A percentile compares a stretch with the other conserved stretches of the same genome.
phyloP scores from a whole-genome alignment of 2,113 vertebrate genomes.

The Chionomys nivalis region DNA sequence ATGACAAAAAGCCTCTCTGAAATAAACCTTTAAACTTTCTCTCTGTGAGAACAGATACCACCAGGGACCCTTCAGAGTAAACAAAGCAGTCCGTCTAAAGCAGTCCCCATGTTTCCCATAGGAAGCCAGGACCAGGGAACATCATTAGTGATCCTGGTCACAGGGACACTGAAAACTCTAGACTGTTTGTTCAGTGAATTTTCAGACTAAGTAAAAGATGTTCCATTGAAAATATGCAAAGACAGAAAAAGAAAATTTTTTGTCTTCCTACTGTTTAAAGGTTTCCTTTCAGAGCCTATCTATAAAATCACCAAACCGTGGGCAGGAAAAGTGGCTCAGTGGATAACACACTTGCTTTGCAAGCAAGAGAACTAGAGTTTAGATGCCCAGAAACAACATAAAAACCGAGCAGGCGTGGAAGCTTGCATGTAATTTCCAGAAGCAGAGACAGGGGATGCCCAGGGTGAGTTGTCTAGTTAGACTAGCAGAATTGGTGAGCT shows the following conservation, averaged over 20 bases:
- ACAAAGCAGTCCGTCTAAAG: conserved; percentile 24
- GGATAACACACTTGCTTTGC: neutral
- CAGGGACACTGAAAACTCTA: neutral
- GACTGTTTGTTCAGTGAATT: neutral
- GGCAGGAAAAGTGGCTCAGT: neutral
- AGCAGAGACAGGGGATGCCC: neutral
- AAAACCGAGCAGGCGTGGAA: neutral
- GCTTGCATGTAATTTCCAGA: neutral
- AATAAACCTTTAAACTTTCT: conserved; percentile 65
- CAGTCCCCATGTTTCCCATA: neutral
- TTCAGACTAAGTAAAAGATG: conserved; percentile 8
- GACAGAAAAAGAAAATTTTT: neutral
- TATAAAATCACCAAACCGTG: neutral
- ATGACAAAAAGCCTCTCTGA: conserved; percentile 53
- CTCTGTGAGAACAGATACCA: conserved; percentile 20
- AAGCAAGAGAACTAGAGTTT: neutral
- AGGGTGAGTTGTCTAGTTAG: neutral
- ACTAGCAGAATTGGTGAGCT: neutral
- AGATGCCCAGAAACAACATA: neutral
- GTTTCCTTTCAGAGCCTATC: neutral
- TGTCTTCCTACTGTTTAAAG: neutral
- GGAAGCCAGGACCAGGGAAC: neutral
- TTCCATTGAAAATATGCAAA: neutral
- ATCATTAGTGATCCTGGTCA: neutral
- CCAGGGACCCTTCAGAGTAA: conserved; percentile 2